phyloP scores from a whole-genome alignment of 2,113 vertebrate genomes.

The Vimba vimba region DNA sequence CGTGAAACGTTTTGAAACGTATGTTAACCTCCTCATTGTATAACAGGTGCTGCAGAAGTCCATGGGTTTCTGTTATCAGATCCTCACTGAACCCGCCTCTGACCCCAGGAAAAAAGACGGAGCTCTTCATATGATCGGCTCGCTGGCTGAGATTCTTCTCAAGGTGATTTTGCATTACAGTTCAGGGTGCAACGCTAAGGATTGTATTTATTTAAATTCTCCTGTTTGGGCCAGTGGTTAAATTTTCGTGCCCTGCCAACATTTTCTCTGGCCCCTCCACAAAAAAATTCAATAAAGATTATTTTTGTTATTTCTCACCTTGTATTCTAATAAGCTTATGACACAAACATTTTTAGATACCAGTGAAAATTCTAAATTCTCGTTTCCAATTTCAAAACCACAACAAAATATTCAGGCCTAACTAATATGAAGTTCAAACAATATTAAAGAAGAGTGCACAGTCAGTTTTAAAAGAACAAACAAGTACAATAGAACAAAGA shows the following conservation, averaged over 20 bases:
- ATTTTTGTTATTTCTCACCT: too few species aligned
- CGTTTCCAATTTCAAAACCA: not conserved
- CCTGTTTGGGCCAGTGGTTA: not conserved
- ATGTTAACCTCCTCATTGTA: not conserved
- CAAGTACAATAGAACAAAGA: not conserved
- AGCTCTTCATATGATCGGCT: constrained; percentile 98
- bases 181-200: not conserved
- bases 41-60: constrained; percentile 94
- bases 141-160: constrained; percentile 95
- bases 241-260: not conserved
- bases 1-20: not conserved
- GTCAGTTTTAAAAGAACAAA: not conserved
- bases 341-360: not conserved
- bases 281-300: too few species aligned
- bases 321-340: not conserved
- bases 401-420: not conserved
- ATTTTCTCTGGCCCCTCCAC: too few species aligned
- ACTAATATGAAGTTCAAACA: not conserved
- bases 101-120: constrained; percentile 99
- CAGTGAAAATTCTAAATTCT: too few species aligned
- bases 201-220: too few species aligned
- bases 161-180: constrained; percentile 81
- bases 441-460: not conserved
- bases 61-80: constrained; percentile 98
- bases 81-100: constrained; percentile 89